phyloP scores from a whole-genome alignment of 2,888 invertebrate genomes.

The Nomada flava region DNA sequence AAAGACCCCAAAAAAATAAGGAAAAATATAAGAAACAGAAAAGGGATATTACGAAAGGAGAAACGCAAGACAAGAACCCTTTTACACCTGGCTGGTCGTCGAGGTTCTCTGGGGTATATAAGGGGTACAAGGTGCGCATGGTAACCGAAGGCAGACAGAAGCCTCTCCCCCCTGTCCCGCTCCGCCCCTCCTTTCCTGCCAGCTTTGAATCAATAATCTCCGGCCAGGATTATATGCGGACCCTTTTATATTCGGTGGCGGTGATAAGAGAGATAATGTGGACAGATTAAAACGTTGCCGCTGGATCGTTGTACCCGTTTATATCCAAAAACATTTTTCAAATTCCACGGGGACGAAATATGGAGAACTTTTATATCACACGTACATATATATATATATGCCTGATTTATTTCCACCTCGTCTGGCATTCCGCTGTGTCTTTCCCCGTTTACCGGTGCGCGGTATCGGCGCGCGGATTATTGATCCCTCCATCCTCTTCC shows the following conservation, averaged over 20 bases:
- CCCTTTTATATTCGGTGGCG: conserved; percentile 45
- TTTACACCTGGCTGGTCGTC: conserved; percentile 51
- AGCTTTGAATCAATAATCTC: conserved; percentile 76
- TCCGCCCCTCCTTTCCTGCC: conserved; percentile 43
- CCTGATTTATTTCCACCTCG: conserved; percentile 21
- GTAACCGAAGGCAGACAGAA: conserved; percentile 65
- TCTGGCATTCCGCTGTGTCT: conserved; percentile 5
- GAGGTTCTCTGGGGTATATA: conserved; percentile 53
- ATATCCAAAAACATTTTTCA: neutral
- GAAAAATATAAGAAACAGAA: conserved; percentile 6
- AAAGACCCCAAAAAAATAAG: neutral
- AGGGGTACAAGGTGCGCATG: conserved; percentile 68
- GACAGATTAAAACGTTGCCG: conserved; percentile 4
- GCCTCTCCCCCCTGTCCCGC: conserved; percentile 46
- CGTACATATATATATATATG: neutral
- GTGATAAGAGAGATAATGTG: conserved; percentile 49
- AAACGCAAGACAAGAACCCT: conserved; percentile 25
- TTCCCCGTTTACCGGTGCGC: conserved; percentile 64
- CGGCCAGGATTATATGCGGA: conserved; percentile 70
- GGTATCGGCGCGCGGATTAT: conserved; percentile 81
- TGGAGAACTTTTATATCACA: neutral
- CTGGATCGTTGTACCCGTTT: neutral
- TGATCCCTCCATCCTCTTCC: conserved; percentile 78
- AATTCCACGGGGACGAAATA: neutral
- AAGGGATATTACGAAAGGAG: neutral